Conservation (phyloP, 2,113 vertebrate species). For the Egretta garzetta region DNA sequence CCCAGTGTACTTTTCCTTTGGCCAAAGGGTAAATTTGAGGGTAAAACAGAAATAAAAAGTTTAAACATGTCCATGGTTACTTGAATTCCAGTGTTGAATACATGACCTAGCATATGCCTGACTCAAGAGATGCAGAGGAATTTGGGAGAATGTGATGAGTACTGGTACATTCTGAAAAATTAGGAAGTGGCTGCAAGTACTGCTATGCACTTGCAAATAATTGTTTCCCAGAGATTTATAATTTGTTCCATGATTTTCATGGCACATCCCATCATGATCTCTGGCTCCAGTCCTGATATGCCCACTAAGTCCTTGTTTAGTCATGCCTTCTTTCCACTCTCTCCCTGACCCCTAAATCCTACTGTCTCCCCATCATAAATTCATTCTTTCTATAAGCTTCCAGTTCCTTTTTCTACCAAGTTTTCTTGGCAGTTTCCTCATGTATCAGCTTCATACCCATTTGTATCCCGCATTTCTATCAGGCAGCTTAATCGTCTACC, state of each 20-base stretch:
- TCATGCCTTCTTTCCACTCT: background rate
- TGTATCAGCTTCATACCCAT: background rate
- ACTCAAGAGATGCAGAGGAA: background rate
- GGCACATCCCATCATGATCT: background rate
- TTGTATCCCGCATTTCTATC: background rate
- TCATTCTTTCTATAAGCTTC: background rate
- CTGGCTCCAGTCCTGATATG: background rate
- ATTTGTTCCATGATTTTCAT: background rate
- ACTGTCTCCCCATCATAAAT: background rate
- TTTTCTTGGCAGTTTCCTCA: background rate
- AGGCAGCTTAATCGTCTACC: background rate
- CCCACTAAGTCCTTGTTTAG: background rate
- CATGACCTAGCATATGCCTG: fast-evolving
- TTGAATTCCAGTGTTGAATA: background rate
- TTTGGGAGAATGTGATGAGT: background rate
- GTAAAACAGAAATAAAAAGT: background rate
- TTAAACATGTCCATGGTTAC: background rate
- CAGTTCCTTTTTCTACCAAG: background rate
- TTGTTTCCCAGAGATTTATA: background rate
- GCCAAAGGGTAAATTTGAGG: background rate
- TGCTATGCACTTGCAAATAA: background rate
- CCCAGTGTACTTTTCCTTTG: background rate
- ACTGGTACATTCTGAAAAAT: background rate
- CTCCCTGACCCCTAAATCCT: background rate
- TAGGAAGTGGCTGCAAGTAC: background rate